Conservation (phyloP, 2,797 vertebrate species). For the Echiichthys vipera region DNA sequence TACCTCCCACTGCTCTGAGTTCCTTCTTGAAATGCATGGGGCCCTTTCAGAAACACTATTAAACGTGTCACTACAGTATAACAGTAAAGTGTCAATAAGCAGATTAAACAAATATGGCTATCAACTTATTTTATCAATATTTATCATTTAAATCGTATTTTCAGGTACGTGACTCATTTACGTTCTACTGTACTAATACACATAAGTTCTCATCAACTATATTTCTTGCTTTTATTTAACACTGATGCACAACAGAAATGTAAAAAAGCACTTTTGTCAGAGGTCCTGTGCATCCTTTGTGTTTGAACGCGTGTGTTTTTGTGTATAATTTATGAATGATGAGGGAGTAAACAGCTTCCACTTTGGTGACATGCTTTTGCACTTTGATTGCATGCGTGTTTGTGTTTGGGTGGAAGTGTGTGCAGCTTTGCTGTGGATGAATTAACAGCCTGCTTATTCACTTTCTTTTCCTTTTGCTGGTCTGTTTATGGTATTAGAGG, state of each 20-base stretch:
- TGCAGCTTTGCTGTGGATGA: conserved; percentile 26
- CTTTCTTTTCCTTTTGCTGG: not conserved
- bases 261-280: not conserved
- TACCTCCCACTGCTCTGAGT: conserved; percentile 10
- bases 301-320: conserved; percentile 24
- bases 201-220: not conserved
- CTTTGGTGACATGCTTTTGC: conserved; percentile 72
- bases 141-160: not conserved
- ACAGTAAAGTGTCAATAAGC: not conserved
- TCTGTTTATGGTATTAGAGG: not conserved
- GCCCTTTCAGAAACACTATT: not conserved
- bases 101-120: not conserved
- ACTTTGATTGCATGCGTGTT: conserved; percentile 46
- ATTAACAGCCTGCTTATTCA: conserved; percentile 21
- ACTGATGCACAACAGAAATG: not conserved
- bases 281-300: conserved; percentile 1
- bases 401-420: not conserved
- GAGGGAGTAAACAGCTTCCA: conserved; percentile 63
- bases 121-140: not conserved
- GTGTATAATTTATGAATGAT: conserved; percentile 64
- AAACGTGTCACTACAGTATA: not conserved
- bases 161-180: not conserved
- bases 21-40: not conserved
- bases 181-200: not conserved
- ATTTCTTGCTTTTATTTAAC: not conserved